Evolutionary conservation across 2,888 invertebrate genomes (phyloP).

Genomic region (Steinernema scapterisci): DNA sequence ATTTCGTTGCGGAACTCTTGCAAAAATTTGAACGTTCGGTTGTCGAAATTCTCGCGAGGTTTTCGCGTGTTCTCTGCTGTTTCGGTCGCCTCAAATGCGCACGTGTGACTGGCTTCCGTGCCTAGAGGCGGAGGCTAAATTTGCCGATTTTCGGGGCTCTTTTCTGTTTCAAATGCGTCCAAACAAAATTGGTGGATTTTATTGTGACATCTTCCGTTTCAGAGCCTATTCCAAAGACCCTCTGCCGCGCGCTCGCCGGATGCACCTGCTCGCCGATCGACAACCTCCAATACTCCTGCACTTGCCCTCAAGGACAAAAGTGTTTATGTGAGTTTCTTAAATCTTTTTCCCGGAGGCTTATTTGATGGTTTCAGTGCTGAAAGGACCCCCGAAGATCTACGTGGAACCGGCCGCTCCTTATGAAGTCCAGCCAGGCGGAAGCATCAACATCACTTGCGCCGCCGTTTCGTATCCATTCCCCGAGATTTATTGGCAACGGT

Average conservation of each 20-base stretch:
- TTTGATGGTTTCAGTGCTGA: slow-evolving; percentile 46
- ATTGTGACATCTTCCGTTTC: slow-evolving; percentile 35
- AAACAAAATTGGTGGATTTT: neutral
- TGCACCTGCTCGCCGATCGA: slow-evolving; percentile 61
- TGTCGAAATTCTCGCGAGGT: no score
- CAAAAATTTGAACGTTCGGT: no score
- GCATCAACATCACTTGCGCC: slow-evolving; percentile 64
- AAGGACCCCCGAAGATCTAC: slow-evolving; percentile 63
- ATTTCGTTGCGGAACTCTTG: no score
- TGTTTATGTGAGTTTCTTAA: slow-evolving; percentile 52
- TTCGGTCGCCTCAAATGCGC: no score
- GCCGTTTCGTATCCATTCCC: slow-evolving; percentile 66
- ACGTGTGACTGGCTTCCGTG: no score
- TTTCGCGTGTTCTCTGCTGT: no score
- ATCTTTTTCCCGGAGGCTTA: neutral
- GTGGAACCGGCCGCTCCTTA: slow-evolving; percentile 62
- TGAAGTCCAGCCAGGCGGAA: slow-evolving; percentile 64
- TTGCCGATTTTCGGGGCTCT: no score
- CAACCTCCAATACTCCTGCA: slow-evolving; percentile 59
- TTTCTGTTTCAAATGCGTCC: no score
- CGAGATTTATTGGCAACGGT: slow-evolving; percentile 63
- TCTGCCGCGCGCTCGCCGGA: slow-evolving; percentile 62
- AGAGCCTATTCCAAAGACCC: slow-evolving; percentile 64
- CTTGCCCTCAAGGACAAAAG: slow-evolving; percentile 56
- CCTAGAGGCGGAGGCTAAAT: no score